phyloP scores from a whole-genome alignment of 1,140 invertebrate genomes.

The Drosophila equinoxialis region DNA sequence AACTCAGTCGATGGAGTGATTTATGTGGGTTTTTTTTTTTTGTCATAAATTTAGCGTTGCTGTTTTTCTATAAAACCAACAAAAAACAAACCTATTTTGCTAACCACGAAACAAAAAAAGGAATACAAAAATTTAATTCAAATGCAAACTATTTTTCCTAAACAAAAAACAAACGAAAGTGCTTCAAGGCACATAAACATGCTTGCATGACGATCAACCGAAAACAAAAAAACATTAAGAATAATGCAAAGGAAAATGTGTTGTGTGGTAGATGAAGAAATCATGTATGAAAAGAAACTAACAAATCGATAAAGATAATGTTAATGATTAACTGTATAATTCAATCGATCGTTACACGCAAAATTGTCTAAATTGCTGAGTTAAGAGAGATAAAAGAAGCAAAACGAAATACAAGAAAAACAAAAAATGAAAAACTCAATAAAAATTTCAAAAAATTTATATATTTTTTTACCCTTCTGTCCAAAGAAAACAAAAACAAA shows the following conservation, averaged over 20 bases:
- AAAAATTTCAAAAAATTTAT: slow-evolving; percentile 11
- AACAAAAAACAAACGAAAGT: slow-evolving; percentile 33
- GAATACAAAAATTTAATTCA: slow-evolving; percentile 26
- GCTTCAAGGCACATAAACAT: slow-evolving; percentile 45
- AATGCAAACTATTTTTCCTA: slow-evolving; percentile 67
- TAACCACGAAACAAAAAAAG: slow-evolving; percentile 35
- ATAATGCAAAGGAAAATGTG: slow-evolving; percentile 25
- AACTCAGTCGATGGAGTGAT: background rate
- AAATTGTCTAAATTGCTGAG: slow-evolving; percentile 70
- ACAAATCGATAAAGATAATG: no score
- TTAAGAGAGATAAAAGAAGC: slow-evolving; percentile 37
- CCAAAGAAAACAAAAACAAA: slow-evolving; percentile 18
- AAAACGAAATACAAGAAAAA: slow-evolving; percentile 37
- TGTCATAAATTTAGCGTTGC: slow-evolving; percentile 56
- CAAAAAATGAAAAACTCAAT: slow-evolving; percentile 4
- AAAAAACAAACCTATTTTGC: slow-evolving; percentile 59
- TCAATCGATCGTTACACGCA: background rate
- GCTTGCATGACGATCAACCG: slow-evolving; percentile 65
- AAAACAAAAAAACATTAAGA: background rate
- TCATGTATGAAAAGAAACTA: slow-evolving; percentile 29
- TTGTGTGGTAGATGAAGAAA: slow-evolving; percentile 46
- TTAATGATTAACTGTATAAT: background rate
- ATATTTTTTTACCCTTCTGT: slow-evolving; percentile 10
- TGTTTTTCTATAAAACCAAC: slow-evolving; percentile 48
- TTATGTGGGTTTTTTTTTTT: slow-evolving; percentile 7